Evolutionary conservation across 2,113 vertebrate genomes (phyloP), one percentile per base, ranked within the genome.

Genomic region (Percopsis transmontana): DNA sequence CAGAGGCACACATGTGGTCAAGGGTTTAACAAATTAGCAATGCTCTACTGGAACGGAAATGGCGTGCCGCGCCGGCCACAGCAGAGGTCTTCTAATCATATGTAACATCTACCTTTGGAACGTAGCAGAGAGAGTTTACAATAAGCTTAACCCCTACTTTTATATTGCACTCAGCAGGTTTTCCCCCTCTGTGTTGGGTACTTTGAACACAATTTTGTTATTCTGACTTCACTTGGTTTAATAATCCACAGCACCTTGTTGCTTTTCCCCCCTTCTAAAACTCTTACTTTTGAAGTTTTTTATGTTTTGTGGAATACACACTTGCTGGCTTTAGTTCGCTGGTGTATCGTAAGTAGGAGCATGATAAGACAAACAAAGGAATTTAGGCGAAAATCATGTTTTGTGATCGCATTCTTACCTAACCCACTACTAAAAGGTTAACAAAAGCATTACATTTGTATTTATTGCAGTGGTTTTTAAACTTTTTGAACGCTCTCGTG

Each of bases 141-240:
- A 95, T 93, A 80, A 92, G 92, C 93, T 94, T 95, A 93, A 93
- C 92, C 93, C 86, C 91, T 79, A 88, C 89, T 92, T 92, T 89
- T 93, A 91, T 92, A 92, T 90, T 88, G 82, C 84, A 84, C 92
- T 85, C 92, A 95, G 93, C 91, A 89, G 92, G 93, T 84, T 88
- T 18, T 77, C 78, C 87, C 83, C 90, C 89, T 91, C 84, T 92
- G 93, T 92, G 86, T 91, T 90, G 91, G 88, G 86, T 84, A 89
- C 92, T 90, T 89, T 92, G 89, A 93, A 92, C 84, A 92, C 84
- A 93, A 90, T 89, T 90, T 92, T 89, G 87, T 88, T 91, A 89
- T 85, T 91, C 81, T 85, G 89, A 89, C 87, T 92, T 88, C 88
- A 91, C 88, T 88, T 80, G 68, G 85, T 86, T 85, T 90, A 81